Evolutionary conservation across 1,140 invertebrate genomes (phyloP), one percentile per base, ranked within the genome.

Genomic region (Brachionus manjavacas): DNA sequence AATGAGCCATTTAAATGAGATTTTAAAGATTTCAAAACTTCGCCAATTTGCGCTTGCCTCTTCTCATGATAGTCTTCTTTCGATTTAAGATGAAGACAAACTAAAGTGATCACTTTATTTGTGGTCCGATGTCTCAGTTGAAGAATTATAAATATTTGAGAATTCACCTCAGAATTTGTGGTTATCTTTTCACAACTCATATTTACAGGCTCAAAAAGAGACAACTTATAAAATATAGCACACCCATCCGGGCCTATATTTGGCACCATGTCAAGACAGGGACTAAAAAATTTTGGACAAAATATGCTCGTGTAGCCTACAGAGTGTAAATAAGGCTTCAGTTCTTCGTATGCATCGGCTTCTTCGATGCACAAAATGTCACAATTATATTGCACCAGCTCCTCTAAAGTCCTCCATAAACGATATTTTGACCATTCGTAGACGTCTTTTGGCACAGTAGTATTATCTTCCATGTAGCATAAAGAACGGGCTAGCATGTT

Each of bases 271-370:
- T 81, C 49, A 9, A 81, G 52, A 64, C 79, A 81, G 16, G 79
- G 79, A n/a, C 79, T 81, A n/a, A 43, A 81, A 81, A 81, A 81
- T 68, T 81, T 81, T 35, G 79, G 79, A 43, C 79, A 81, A 81
- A 81, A 81, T 43, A 81, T 43, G 41, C 79, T 81, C 1, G 79
- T 60, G 16, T 81, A 81, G 23, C 79, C 79, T 14, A 81, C 66
- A 12, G 79, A 81, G 25, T 81, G 79, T 25, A 81, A 60, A 68
- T 81, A 81, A 68, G 79, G 79, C 28, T 81, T 81, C 23, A 81
- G n/a, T 64, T 81, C 28, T 64, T 81, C 79, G 16, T 81, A 81
- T 11, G 14, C 28, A 81, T 81, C 79, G 4, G n/a, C 52, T 68
- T 81, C 79, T 68, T 81, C 79, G 8, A 81, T 64, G 25, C 79